These are phyloP conservation scores for Saturnia pavonia DNA, from an alignment of 2,888 invertebrate genomes.

Conservation along the genomic window DNA sequence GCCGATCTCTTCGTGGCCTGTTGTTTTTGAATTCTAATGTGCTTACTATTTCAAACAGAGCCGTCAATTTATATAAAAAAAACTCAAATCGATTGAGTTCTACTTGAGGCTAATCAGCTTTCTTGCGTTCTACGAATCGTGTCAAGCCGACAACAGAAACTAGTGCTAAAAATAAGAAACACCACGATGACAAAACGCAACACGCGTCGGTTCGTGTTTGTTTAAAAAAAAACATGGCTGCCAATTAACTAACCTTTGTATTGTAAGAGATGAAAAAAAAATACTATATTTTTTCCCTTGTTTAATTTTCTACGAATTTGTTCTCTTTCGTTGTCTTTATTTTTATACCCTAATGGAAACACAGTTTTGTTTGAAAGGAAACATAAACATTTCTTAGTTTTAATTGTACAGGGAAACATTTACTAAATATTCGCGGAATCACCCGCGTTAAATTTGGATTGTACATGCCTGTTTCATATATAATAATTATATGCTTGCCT, in stretches of 20 bases:
- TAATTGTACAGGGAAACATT: background rate
- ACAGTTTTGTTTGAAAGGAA: background rate
- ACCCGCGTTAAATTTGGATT: too few relatives aligned
- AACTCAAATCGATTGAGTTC: too few relatives aligned
- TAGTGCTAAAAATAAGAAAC: background rate
- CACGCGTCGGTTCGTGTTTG: background rate
- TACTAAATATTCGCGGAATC: too few relatives aligned
- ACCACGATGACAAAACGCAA: background rate
- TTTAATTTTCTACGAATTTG: conserved; percentile 2
- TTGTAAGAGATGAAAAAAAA: conserved; percentile 3
- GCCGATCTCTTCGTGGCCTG: too few relatives aligned
- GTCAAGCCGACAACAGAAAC: background rate
- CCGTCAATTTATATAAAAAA: too few relatives aligned
- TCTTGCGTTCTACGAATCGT: background rate
- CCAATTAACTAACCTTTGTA: conserved; percentile 24
- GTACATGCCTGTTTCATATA: too few relatives aligned
- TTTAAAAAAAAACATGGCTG: conserved; percentile 22
- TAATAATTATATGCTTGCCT: too few relatives aligned
- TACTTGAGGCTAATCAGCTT: too few relatives aligned
- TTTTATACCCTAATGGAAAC: background rate
- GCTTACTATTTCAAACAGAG: too few relatives aligned
- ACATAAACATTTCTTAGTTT: background rate
- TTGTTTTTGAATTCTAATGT: too few relatives aligned
- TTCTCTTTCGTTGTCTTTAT: background rate
- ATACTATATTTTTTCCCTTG: background rate